These are phyloP conservation scores for Litocranius walleri DNA, from an alignment of 2,113 vertebrate genomes.

Conservation along the genomic window DNA sequence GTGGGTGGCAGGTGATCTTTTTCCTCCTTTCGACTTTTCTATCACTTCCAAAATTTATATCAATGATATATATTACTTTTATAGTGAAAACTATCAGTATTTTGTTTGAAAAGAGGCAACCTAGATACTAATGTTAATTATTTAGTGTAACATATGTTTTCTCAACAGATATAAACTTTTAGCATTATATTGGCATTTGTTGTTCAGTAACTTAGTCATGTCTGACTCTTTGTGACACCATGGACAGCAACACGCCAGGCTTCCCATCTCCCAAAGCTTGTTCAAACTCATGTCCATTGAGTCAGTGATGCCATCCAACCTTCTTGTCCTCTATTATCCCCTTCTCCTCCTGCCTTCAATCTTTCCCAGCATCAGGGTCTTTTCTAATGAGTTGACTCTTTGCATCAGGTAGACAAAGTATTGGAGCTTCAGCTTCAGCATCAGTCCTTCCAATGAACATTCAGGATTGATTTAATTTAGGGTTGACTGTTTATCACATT, in stretches of 20 bases:
- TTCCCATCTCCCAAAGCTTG: background rate
- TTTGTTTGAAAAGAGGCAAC: constrained; percentile 11
- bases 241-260: background rate
- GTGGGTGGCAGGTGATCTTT: background rate
- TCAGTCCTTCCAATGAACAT: background rate
- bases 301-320: background rate
- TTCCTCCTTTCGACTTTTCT: background rate
- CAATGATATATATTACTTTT: background rate
- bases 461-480: background rate
- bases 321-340: background rate
- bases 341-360: background rate
- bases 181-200: background rate
- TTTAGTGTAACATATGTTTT: background rate
- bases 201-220: background rate
- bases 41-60: background rate
- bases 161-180: background rate
- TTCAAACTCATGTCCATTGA: background rate
- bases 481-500: background rate
- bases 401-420: background rate
- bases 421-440: background rate
- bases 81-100: background rate
- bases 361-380: background rate
- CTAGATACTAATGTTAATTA: background rate
- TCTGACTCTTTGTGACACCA: background rate
- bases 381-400: background rate